Percentiles rank a stretch among this genome's conserved stretches.
Evolutionary conservation across 2,113 vertebrate genomes (phyloP).

Genomic region (Atrichornis clamosus): DNA sequence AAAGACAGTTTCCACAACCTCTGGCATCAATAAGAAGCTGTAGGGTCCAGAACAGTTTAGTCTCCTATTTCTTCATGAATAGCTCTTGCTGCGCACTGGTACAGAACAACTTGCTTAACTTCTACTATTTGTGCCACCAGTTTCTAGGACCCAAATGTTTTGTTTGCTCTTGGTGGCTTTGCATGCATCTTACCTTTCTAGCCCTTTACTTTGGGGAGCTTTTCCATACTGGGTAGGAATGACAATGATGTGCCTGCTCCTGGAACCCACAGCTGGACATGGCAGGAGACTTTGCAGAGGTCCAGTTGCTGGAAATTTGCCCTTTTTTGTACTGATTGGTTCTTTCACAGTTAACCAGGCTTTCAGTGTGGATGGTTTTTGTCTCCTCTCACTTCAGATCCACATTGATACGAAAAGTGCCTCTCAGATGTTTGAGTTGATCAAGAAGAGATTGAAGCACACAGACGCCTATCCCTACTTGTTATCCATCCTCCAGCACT

Average conservation of each 20-base stretch:
- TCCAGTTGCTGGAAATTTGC: background rate
- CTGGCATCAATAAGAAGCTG: background rate
- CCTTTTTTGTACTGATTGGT: background rate
- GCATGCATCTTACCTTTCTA: background rate
- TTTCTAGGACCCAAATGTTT: background rate
- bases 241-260: background rate
- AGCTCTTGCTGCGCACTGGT: background rate
- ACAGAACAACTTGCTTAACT: background rate
- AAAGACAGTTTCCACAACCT: background rate
- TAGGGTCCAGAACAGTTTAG: background rate
- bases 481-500: conserved; percentile 94
- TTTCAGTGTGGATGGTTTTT: background rate
- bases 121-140: background rate
- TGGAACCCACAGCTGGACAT: background rate
- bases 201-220: background rate
- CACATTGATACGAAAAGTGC: conserved; percentile 97
- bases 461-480: conserved; percentile 95
- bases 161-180: background rate
- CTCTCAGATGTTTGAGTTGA: conserved; percentile 93
- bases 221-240: background rate
- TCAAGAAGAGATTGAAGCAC: conserved; percentile 93
- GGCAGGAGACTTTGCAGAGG: background rate
- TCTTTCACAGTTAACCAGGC: background rate
- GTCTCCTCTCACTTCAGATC: conserved; percentile 66
- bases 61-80: background rate